Conservation (phyloP, 2,797 vertebrate genomes). For the Neostethus bicornis region DNA sequence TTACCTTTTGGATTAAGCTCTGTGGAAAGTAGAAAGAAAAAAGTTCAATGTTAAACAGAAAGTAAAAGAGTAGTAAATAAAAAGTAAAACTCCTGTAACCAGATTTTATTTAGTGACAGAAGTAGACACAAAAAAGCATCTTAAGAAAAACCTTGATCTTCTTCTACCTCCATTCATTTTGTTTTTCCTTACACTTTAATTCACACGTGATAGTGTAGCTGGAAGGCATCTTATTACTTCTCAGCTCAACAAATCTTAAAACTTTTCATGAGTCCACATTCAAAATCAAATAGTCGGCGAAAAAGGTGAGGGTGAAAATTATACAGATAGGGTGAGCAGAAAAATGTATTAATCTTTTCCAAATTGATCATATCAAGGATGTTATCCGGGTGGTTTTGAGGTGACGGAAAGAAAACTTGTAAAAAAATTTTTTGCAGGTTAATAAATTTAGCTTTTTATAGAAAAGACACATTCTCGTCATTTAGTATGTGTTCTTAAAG, state of each 20-base stretch:
- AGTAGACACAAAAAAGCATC: slow-evolving; percentile 29
- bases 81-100: slow-evolving; percentile 3
- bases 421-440: too few species aligned
- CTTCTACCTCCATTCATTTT: slow-evolving; percentile 9
- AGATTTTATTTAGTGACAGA: slow-evolving; percentile 10
- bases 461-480: too few species aligned
- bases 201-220: slow-evolving; percentile 28
- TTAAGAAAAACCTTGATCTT: slow-evolving; percentile 26
- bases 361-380: background rate
- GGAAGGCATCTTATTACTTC: slow-evolving; percentile 9
- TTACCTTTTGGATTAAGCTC: slow-evolving; percentile 82
- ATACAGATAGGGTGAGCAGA: slow-evolving; percentile 6
- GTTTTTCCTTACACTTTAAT: slow-evolving; percentile 24
- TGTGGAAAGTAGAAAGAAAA: slow-evolving; percentile 57
- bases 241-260: slow-evolving; percentile 20
- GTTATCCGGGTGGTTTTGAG: background rate
- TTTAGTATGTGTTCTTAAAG: too few species aligned
- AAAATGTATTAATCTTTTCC: background rate
- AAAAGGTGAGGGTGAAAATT: slow-evolving; percentile 19
- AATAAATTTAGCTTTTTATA: too few species aligned
- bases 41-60: slow-evolving; percentile 25
- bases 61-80: slow-evolving; percentile 6
- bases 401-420: too few species aligned
- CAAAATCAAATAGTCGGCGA: slow-evolving; percentile 25
- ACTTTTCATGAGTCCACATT: slow-evolving; percentile 25